phyloP scores from a whole-genome alignment of 2,888 invertebrate species.

The Abrostola tripartita region DNA sequence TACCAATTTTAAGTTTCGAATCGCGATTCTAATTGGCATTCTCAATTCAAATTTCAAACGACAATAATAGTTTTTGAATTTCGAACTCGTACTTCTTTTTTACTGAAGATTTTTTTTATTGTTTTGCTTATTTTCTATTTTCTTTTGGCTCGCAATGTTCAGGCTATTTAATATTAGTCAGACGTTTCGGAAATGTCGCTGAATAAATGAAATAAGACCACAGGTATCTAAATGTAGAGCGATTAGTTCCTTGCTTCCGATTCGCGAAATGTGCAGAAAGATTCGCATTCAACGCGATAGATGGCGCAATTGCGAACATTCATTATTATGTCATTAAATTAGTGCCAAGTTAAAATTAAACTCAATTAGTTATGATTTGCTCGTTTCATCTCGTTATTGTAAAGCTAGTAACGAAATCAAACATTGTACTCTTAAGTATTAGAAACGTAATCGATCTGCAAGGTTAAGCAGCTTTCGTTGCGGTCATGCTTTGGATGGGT shows the following conservation, averaged over 20 bases:
- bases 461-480: too few relatives aligned
- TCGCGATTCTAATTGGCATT: neutral
- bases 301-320: slow-evolving; percentile 22
- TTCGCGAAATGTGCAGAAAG: neutral
- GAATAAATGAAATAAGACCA: neutral
- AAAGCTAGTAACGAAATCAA: too few relatives aligned
- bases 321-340: neutral
- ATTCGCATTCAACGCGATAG: slow-evolving; percentile 9
- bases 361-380: neutral
- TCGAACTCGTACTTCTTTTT: slow-evolving; percentile 10
- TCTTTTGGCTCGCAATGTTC: too few relatives aligned
- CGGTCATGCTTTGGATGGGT: too few relatives aligned
- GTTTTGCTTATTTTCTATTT: too few relatives aligned
- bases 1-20: neutral
- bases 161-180: too few relatives aligned
- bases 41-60: neutral
- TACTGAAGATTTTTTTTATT: neutral
- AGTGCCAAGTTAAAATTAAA: neutral
- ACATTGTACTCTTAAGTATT: too few relatives aligned
- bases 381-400: neutral
- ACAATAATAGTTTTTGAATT: too few relatives aligned
- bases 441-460: too few relatives aligned
- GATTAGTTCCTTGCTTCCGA: neutral
- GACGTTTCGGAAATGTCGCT: neutral
- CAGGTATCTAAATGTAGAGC: neutral